Evolutionary conservation across 2,888 invertebrate genomes (phyloP).

Genomic region (Drosophila melanocephala): DNA sequence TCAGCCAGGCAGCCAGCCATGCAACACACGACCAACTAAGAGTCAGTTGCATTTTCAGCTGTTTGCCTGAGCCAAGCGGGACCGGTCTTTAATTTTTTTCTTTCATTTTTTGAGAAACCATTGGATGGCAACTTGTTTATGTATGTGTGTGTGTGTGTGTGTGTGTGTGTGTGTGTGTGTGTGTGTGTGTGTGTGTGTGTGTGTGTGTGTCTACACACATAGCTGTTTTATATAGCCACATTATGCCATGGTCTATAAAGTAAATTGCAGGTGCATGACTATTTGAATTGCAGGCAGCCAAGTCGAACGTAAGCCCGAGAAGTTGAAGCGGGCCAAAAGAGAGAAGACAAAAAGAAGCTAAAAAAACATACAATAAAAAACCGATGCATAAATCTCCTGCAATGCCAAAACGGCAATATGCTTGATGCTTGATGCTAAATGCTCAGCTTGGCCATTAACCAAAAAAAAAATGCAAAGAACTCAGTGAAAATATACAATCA

Average conservation of each 20-base stretch:
- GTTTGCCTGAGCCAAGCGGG: slow-evolving; percentile 62
- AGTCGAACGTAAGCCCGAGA: slow-evolving; percentile 40
- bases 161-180: slow-evolving; percentile 29
- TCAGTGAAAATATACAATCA: not conserved
- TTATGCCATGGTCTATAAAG: slow-evolving; percentile 85
- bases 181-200: slow-evolving; percentile 26
- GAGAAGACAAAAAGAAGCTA: slow-evolving; percentile 27
- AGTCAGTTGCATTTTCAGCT: slow-evolving; percentile 77
- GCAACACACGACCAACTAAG: slow-evolving; percentile 55
- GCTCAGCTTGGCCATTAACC: slow-evolving; percentile 20
- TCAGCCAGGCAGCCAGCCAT: slow-evolving; percentile 56
- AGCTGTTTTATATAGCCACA: slow-evolving; percentile 64
- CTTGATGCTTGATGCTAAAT: slow-evolving; percentile 61
- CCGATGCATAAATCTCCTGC: slow-evolving; percentile 71
- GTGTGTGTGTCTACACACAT: slow-evolving; percentile 20
- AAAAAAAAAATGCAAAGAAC: slow-evolving; percentile 2
- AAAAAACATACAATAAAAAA: slow-evolving; percentile 24
- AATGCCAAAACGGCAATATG: slow-evolving; percentile 66
- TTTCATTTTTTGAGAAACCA: slow-evolving; percentile 45
- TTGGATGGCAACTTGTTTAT: slow-evolving; percentile 66
- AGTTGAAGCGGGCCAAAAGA: slow-evolving; percentile 48
- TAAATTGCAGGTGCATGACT: slow-evolving; percentile 85
- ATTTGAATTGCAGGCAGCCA: slow-evolving; percentile 76
- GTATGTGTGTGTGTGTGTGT: slow-evolving; percentile 16
- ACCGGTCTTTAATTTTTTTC: slow-evolving; percentile 67